phyloP scores from a whole-genome alignment of 2,113 vertebrate species.

The Pluvianellus socialis region DNA sequence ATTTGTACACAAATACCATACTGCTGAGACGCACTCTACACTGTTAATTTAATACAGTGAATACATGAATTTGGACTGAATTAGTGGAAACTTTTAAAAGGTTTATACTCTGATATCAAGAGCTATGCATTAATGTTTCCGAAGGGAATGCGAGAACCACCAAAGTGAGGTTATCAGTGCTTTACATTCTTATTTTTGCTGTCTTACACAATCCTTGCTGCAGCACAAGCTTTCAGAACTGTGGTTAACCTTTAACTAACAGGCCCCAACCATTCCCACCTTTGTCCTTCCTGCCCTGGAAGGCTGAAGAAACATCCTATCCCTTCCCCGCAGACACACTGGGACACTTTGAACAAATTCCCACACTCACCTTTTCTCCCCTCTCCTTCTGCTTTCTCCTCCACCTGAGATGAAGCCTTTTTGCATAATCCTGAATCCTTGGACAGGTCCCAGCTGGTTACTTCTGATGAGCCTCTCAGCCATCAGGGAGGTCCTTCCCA shows the following conservation, averaged over 20 bases:
- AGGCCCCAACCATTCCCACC: background rate
- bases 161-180: background rate
- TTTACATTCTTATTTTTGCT: background rate
- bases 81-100: background rate
- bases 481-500: background rate
- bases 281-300: background rate
- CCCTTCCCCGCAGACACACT: background rate
- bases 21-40: background rate
- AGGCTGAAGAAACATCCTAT: background rate
- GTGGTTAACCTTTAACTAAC: background rate
- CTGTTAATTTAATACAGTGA: background rate
- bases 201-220: background rate
- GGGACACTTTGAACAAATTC: background rate
- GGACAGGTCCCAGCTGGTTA: background rate
- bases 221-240: background rate
- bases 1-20: constrained; percentile 23
- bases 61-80: background rate
- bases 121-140: background rate
- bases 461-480: background rate
- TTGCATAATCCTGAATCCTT: background rate
- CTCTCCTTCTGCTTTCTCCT: background rate
- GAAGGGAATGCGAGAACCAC: background rate
- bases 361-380: background rate
- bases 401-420: background rate
- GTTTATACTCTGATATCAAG: background rate